These are phyloP conservation scores for Amia ocellicauda DNA, from an alignment of 2,113 vertebrate species.

Conservation along the genomic window DNA sequence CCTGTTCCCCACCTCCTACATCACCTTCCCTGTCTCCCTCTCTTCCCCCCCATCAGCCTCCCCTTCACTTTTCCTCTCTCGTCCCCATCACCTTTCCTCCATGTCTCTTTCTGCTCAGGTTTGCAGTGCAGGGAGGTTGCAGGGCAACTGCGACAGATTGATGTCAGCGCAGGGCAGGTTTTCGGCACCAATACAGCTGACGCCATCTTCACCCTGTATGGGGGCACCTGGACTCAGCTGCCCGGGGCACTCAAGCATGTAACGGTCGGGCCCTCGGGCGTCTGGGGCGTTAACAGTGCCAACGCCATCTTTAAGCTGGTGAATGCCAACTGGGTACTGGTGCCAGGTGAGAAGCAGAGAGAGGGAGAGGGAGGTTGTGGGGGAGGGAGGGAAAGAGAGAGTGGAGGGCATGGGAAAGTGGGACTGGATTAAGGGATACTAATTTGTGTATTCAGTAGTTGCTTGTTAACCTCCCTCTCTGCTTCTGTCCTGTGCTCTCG, in stretches of 20 bases:
- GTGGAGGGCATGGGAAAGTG: neutral
- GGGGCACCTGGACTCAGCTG: neutral
- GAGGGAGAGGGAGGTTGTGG: no score
- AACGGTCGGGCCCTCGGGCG: conserved; percentile 6
- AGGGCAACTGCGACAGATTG: conserved; percentile 13
- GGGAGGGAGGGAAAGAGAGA: no score
- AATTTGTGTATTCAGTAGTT: neutral
- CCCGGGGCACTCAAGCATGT: conserved; percentile 25
- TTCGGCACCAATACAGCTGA: neutral
- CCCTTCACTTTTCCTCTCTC: no score
- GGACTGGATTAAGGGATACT: neutral
- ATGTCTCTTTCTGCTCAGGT: conserved; percentile 15
- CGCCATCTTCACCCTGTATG: neutral
- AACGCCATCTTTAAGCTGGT: conserved; percentile 17
- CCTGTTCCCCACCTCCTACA: no score
- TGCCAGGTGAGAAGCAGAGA: conserved; percentile 22
- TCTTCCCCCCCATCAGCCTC: no score
- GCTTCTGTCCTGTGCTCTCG: no score
- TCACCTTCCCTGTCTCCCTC: no score
- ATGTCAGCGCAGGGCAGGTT: conserved; percentile 9
- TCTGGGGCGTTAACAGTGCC: neutral
- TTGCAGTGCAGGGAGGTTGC: conserved; percentile 13
- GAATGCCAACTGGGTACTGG: conserved; percentile 5
- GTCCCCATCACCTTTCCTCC: no score
- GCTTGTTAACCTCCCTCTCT: no score